phyloP scores from a whole-genome alignment of 1,140 invertebrate species.

The Parapsyche elsis region DNA sequence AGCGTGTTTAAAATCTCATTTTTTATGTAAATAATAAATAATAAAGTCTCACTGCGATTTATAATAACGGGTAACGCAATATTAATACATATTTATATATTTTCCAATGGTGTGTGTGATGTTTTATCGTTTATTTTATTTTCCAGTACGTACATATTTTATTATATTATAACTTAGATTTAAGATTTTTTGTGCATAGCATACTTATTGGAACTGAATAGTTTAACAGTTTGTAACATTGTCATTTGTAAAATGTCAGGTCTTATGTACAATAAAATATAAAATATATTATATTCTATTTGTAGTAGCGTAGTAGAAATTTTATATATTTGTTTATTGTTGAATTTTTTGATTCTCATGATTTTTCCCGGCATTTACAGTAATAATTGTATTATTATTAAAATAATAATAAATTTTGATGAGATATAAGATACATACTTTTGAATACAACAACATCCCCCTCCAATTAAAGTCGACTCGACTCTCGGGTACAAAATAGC shows the following conservation, averaged over 20 bases:
- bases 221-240: constrained; percentile 4
- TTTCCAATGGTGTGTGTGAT: too few species aligned
- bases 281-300: constrained; percentile 18
- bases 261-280: constrained; percentile 27
- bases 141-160: too few species aligned
- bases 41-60: too few species aligned
- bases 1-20: too few species aligned
- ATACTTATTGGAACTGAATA: constrained; percentile 25
- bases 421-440: not conserved
- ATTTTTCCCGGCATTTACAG: constrained; percentile 26
- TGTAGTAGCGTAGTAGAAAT: constrained; percentile 12
- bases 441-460: too few species aligned
- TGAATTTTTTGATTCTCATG: constrained; percentile 30
- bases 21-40: too few species aligned
- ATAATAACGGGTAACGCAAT: too few species aligned
- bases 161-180: too few species aligned
- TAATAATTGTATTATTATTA: constrained; percentile 39
- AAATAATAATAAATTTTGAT: constrained; percentile 17
- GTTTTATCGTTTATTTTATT: too few species aligned
- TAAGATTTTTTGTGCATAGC: constrained; percentile 9
- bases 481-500: not conserved
- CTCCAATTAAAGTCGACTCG: too few species aligned
- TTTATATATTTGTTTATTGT: constrained; percentile 41
- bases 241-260: constrained; percentile 16
- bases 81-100: too few species aligned